phyloP scores from a whole-genome alignment of 2,888 invertebrate genomes.

The Plemyria rubiginata region DNA sequence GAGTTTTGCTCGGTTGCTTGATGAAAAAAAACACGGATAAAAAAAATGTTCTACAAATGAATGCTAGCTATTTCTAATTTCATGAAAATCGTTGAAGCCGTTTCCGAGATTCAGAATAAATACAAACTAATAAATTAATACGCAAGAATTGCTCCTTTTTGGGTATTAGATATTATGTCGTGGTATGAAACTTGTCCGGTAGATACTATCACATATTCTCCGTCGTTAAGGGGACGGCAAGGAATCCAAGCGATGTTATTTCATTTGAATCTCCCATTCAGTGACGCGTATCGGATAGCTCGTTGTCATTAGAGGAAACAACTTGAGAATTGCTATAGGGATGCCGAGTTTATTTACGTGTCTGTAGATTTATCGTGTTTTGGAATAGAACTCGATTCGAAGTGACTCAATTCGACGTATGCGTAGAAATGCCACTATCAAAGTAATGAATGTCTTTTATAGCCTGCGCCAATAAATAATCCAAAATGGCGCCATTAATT shows the following conservation, averaged over 20 bases:
- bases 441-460: neutral
- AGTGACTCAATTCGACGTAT: neutral
- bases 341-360: constrained; percentile 19
- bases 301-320: constrained; percentile 35
- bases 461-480: no score
- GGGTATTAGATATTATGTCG: no score
- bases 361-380: constrained; percentile 21
- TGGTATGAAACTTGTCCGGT: neutral
- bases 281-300: constrained; percentile 38
- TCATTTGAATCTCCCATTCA: constrained; percentile 45
- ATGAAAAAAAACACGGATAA: no score
- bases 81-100: no score
- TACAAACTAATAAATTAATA: no score
- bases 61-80: no score
- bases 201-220: constrained; percentile 3
- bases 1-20: no score
- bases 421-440: neutral
- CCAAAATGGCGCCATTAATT: no score
- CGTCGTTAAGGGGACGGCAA: constrained; percentile 29
- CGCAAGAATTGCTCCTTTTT: no score
- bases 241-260: constrained; percentile 44
- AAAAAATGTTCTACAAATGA: no score
- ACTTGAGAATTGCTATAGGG: constrained; percentile 27
- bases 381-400: neutral
- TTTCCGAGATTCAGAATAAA: no score